Base-by-base conservation (phyloP, 2,113 vertebrate species). In the Pomatorhinus ruficollis region DNA sequence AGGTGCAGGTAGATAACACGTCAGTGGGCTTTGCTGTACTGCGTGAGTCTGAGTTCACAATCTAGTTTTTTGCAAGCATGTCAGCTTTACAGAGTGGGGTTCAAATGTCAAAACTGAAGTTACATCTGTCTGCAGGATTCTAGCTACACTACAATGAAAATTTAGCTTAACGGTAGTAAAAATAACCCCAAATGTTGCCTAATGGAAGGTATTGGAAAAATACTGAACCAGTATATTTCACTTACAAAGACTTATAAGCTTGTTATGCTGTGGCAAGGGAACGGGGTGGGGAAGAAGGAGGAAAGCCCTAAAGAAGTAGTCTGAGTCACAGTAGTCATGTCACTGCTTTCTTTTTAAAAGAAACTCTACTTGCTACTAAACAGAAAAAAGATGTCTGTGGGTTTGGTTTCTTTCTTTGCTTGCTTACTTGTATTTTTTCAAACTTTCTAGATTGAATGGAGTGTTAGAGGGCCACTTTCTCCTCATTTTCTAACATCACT, bases 251-350 rank as follows among this genome's bases (percentile, higher is more conserved):
- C 24, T 35, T 54, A 6, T 23, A 49, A 89, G 12, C 15, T 72
- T 90, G 12, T n/a, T 39, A 2, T 64, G 21, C 23, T 35, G 8
- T 45, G 35, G 18, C 5, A 2, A 5, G 5, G 15, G 30, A 8
- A 11, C 3, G 3, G 5, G 22, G 49, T 18, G 20, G 12, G 2
- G 15, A 39, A 44, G 13, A 31, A 17, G 2, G 9, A 22, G 4
- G 12, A 14, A 9, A 45, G 8, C 25, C 22, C 12, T 57, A 12
- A 68, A 69, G 50, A 83, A 54, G 35, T 12, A 80, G 5, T 57
- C 33, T 50, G 63, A 92, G 25, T 64, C 3, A 1, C 7, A 70
- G 19, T 35, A 30, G 30, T 72, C 49, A 12, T 72, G n/a, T 25
- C 15, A 30, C 9, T n/a, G 15, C 35, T 39, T 93, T 39, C 25